phyloP scores from a whole-genome alignment of 2,113 vertebrate species.

The Brienomyrus longianalis region DNA sequence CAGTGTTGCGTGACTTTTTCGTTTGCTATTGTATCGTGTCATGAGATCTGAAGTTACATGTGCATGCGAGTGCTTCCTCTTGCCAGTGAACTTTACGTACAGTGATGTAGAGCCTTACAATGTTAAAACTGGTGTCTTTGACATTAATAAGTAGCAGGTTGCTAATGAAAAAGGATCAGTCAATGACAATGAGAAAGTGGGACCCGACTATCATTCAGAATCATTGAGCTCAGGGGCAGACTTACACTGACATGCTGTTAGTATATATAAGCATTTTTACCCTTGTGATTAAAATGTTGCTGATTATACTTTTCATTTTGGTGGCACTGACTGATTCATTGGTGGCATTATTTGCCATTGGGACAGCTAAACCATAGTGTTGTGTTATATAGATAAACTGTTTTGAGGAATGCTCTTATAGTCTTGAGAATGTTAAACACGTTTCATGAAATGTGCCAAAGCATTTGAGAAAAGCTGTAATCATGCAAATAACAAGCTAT shows the following conservation, averaged over 20 bases:
- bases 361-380: background rate
- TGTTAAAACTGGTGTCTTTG: background rate
- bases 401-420: background rate
- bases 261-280: background rate
- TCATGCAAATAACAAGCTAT: background rate
- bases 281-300: background rate
- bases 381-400: background rate
- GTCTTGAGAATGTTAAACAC: background rate
- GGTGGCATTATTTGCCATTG: no score
- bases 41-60: no score
- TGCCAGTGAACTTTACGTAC: no score
- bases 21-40: no score
- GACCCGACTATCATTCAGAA: background rate
- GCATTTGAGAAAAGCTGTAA: background rate
- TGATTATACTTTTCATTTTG: background rate
- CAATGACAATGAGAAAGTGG: background rate
- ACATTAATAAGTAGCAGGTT: background rate
- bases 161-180: background rate
- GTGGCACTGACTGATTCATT: background rate
- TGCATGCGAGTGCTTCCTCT: no score
- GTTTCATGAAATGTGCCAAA: background rate
- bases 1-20: no score
- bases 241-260: background rate
- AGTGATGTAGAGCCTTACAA: no score
- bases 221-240: background rate